A percentile compares a stretch with the other conserved stretches of the same genome.
Evolutionary conservation across 2,113 vertebrate species (phyloP).

Genomic region (Copsychus sechellarum): DNA sequence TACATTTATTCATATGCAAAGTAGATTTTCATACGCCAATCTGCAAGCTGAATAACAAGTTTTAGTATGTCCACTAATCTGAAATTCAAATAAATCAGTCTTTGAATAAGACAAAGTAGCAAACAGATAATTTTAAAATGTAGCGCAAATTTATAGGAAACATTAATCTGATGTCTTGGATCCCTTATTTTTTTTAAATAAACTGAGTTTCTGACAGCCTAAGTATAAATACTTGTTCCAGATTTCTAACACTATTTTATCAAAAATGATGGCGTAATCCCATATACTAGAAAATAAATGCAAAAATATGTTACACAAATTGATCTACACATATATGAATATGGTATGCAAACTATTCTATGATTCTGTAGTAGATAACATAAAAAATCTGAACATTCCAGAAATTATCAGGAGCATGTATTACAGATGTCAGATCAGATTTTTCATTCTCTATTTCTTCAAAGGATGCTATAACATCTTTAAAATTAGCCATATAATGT

Average conservation of each 20-base stretch:
- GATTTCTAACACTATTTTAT: not conserved
- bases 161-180: not conserved
- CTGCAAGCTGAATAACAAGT: not conserved
- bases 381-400: not conserved
- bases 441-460: not conserved
- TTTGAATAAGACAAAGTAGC: not conserved
- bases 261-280: not conserved
- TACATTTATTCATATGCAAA: slow-evolving; percentile 3
- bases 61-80: not conserved
- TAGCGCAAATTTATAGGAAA: not conserved
- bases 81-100: slow-evolving; percentile 11
- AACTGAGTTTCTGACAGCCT: not conserved
- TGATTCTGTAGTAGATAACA: not conserved
- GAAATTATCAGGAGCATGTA: not conserved
- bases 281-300: not conserved
- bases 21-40: not conserved
- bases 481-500: not conserved
- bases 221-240: not conserved
- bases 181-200: not conserved
- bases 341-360: not conserved
- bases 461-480: not conserved
- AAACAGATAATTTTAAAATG: not conserved
- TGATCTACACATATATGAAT: not conserved
- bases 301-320: not conserved
- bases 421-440: not conserved